These are phyloP conservation scores for Zoanthus sociatus DNA, from an alignment of 92 coral and sea anemone genomes.

Conservation along the genomic window DNA sequence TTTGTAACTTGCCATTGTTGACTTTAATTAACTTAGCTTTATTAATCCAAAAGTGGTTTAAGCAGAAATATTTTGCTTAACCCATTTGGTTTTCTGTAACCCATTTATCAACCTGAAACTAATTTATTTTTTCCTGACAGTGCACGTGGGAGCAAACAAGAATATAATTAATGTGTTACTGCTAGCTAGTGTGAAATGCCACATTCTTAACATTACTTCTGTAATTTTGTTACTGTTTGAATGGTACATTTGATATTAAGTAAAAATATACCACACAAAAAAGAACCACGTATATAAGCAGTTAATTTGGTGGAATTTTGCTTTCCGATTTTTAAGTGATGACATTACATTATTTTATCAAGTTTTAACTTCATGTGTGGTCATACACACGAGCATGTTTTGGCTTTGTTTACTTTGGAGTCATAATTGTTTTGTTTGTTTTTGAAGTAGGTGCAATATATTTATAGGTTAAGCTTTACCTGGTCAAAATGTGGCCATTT, in stretches of 20 bases:
- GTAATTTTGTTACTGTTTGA: not conserved
- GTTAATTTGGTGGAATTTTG: not conserved
- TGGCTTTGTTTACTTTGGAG: too few relatives aligned
- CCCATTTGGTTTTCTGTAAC: not conserved
- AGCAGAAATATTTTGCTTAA: not conserved
- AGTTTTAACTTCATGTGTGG: too few relatives aligned
- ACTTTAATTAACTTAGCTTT: too few relatives aligned
- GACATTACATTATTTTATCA: too few relatives aligned
- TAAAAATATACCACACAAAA: not conserved
- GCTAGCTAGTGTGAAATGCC: not conserved
- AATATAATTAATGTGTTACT: not conserved
- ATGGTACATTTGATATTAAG: slow-evolving; percentile 4
- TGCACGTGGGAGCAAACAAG: not conserved
- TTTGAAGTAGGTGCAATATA: too few relatives aligned
- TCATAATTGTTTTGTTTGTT: too few relatives aligned
- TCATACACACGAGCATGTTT: too few relatives aligned
- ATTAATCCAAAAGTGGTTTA: not conserved
- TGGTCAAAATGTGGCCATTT: not conserved
- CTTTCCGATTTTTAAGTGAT: too few relatives aligned
- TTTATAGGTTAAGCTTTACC: too few relatives aligned
- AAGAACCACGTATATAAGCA: not conserved
- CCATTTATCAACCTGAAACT: too few relatives aligned
- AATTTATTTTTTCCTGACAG: not conserved
- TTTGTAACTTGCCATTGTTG: too few relatives aligned
- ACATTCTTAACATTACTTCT: not conserved